Evolutionary conservation across 2,113 vertebrate species (phyloP), one percentile per base, ranked within the genome.

Genomic region (Cinclus mexicanus): DNA sequence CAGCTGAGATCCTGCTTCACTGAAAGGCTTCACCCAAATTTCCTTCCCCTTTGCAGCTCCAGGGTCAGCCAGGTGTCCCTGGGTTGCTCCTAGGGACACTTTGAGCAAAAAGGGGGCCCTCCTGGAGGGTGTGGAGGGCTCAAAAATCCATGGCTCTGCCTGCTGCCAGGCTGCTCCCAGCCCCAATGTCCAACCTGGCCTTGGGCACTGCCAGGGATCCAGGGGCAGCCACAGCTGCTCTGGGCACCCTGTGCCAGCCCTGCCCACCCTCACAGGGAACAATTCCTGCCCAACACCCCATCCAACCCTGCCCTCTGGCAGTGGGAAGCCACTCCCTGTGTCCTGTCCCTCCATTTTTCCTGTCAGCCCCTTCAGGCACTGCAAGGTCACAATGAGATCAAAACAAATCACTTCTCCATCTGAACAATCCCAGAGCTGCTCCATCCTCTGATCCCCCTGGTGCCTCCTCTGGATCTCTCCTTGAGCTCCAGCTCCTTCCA

Each of bases 321-420:
- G 2, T 86, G 1, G 1, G 1, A 11, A 52, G 33, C 46, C 55
- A 69, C 46, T 78, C 23, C 23, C 7, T 4, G 13, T 33, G 47
- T 78, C 14, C 84, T 46, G 19, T 1, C 18, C 0, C 53, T 77
- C 53, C 37, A 26, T 53, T 1, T 15, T 23, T 23, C 22, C 3
- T 53, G 11, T 2, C 1, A 1, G 20, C 3, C 2, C 31, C 39
- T 53, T 9, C 55, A 78, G 28, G 33, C 21, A 0, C 63, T 52
- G 39, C 0, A 52, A 69, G 46, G 63, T 0, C 72, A 23, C 72
- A 9, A 0, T 35, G 1, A 29, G 20, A 0, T 86, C 31, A 14
- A 6, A 2, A 31, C 52, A 50, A 37, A 67, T 46, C n/a, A 33
- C 11, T 1, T 60, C 12, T 47, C 12, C 56, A 63, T 49, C 47